Percentiles rank a stretch among this genome's conserved stretches.
Conservation (phyloP, 2,888 invertebrate genomes). For the Ypsolopha scabrella region DNA sequence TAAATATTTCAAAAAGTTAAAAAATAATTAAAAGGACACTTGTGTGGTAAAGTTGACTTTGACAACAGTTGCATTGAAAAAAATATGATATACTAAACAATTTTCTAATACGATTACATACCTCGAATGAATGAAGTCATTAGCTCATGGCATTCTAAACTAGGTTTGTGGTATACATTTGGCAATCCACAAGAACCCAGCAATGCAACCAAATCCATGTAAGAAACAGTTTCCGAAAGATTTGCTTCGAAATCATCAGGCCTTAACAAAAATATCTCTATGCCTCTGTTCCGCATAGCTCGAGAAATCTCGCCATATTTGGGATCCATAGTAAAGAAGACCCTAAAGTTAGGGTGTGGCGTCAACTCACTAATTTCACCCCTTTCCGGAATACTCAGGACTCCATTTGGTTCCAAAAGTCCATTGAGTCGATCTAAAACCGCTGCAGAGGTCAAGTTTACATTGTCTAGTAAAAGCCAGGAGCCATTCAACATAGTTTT, state of each 20-base stretch:
- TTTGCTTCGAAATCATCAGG: conserved; percentile 36
- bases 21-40: too few relatives aligned
- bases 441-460: conserved; percentile 95
- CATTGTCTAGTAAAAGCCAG: conserved; percentile 91
- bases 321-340: conserved; percentile 96
- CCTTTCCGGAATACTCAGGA: conserved; percentile 90
- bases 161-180: conserved; percentile 37
- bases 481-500: conserved; percentile 86
- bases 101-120: too few relatives aligned
- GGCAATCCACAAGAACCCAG: conserved; percentile 51
- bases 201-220: conserved; percentile 53
- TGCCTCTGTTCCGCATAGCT: conserved; percentile 98
- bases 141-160: conserved; percentile 45
- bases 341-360: conserved; percentile 92
- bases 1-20: too few relatives aligned
- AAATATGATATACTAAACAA: too few relatives aligned
- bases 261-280: conserved; percentile 79
- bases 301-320: conserved; percentile 95
- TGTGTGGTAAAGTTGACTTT: too few relatives aligned
- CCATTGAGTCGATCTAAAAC: conserved; percentile 97
- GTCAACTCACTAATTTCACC: conserved; percentile 84
- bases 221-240: conserved; percentile 42
- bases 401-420: conserved; percentile 93
- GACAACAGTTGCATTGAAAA: too few relatives aligned
- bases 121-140: conserved; percentile 58